Conservation (phyloP, 2,888 invertebrate genomes). For the Gerris lacustris region DNA sequence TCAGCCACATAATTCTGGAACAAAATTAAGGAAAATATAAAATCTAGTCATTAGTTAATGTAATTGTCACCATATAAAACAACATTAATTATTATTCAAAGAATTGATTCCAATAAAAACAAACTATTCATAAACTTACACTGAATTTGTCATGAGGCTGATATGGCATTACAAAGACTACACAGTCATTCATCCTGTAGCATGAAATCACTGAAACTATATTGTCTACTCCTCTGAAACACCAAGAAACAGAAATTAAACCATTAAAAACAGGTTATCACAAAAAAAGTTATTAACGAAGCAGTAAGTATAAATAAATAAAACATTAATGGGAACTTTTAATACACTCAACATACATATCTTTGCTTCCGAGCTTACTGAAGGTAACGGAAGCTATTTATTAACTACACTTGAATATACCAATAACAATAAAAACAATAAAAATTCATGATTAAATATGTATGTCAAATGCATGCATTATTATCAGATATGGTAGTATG, state of each 20-base stretch:
- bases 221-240: conserved; percentile 62
- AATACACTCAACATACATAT: neutral
- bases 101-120: too few relatives aligned
- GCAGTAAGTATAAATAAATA: conserved; percentile 3
- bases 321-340: neutral
- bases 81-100: neutral
- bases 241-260: conserved; percentile 5
- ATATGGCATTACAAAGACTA: conserved; percentile 82
- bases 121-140: conserved; percentile 42
- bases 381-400: too few relatives aligned
- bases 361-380: too few relatives aligned
- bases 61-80: neutral
- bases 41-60: too few relatives aligned
- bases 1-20: conserved; percentile 59
- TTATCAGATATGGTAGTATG: too few relatives aligned
- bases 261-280: neutral
- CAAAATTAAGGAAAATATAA: neutral
- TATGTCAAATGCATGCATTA: too few relatives aligned
- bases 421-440: too few relatives aligned
- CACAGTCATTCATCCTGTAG: conserved; percentile 60
- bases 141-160: conserved; percentile 68
- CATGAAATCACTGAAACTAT: conserved; percentile 70
- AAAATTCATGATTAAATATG: too few relatives aligned
- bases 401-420: too few relatives aligned
- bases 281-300: neutral